Evolutionary conservation across 2,888 invertebrate species (phyloP), one percentile per base, ranked within the genome.

Genomic region (Dolichopus griseipennis): DNA sequence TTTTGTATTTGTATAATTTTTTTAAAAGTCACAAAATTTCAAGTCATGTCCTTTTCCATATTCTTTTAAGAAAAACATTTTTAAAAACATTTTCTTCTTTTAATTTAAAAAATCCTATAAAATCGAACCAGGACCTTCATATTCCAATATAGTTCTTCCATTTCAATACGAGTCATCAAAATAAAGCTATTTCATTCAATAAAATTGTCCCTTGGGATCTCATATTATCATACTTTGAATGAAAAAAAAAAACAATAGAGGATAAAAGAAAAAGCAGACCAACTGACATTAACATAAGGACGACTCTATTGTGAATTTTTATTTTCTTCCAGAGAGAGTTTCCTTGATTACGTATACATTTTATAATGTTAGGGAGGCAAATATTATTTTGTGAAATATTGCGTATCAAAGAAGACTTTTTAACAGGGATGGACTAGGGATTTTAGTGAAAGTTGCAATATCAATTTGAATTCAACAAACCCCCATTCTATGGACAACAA

Each of bases 271-370:
- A 41, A 52, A 52, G 2, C n/a, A 15, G 52, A 52, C 52, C 52
- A 52, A 52, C 52, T 52, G 52, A 52, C 52, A 52, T 52, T 52
- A 52, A 52, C 52, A 52, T 52, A 52, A 52, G 52, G 52, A 52
- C 18, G 52, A 52, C 52, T 52, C 15, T 52, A 52, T 52, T 52
- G 15, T 52, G 52, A 52, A 18, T 52, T 52, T 15, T 15, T 52
- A 2, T 15, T 52, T 52, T 52, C 8, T 18, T 12, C 2, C 18
- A 18, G 18, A 52, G 18, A 52, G 52, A 52, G 6, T 52, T 52
- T 52, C 52, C 52, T 52, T 52, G 52, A 52, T 52, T 52, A 15
- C 41, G 41, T 52, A n/a, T n/a, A 7, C n/a, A 18, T 52, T 52
- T 8, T 37, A 37, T 37, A 37, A 37, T 37, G 8, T 10, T 27